These are phyloP conservation scores for Megatriorchis doriae DNA, from an alignment of 2,113 vertebrate genomes.

Conservation along the genomic window DNA sequence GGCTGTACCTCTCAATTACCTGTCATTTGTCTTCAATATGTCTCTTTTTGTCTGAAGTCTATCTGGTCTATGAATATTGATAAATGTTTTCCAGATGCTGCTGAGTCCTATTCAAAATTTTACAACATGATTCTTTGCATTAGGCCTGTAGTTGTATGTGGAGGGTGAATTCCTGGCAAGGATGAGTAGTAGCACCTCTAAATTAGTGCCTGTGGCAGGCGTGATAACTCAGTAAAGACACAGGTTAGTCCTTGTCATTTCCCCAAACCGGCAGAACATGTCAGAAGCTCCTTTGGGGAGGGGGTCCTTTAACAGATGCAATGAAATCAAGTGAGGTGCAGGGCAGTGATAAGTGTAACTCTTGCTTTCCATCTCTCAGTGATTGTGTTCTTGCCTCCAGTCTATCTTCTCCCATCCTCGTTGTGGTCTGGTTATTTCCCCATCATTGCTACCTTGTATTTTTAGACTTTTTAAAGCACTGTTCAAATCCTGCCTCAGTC, in stretches of 20 bases:
- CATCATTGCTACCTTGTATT: not conserved
- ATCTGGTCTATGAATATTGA: not conserved
- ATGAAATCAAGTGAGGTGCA: not conserved
- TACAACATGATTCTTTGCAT: not conserved
- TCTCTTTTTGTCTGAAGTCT: not conserved
- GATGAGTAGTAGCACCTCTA: not conserved
- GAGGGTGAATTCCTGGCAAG: not conserved
- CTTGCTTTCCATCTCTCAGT: not conserved
- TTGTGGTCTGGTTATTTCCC: not conserved
- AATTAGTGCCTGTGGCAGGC: accelerated
- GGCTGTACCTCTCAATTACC: not conserved
- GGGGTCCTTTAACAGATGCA: not conserved
- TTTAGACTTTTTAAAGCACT: not conserved
- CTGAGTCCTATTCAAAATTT: not conserved
- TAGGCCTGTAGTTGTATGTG: not conserved
- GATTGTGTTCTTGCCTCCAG: not conserved
- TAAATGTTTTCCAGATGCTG: not conserved
- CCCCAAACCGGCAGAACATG: not conserved
- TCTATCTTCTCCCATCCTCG: not conserved
- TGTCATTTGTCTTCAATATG: not conserved
- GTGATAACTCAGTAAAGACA: not conserved
- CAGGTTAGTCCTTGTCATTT: not conserved
- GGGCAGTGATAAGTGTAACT: not conserved
- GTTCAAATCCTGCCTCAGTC: not conserved
- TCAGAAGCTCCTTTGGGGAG: not conserved